Conservation (phyloP, 2,888 invertebrate species). For the Drosophila putrida region DNA sequence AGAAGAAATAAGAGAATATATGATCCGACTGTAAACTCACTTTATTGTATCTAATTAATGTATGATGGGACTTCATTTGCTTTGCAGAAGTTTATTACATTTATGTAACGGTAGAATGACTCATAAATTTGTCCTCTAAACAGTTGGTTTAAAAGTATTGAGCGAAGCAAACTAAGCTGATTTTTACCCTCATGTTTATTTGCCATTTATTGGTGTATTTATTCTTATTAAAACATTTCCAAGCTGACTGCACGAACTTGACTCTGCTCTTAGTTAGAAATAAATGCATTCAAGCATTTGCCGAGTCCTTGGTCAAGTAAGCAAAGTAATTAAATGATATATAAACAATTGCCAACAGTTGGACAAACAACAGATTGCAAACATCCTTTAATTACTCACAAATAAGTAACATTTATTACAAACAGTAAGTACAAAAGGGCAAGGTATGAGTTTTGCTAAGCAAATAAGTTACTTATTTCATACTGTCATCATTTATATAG, state of each 20-base stretch:
- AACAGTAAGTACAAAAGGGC: neutral
- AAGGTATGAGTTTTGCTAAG: too few relatives aligned
- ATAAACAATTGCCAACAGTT: conserved; percentile 7
- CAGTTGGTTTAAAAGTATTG: neutral
- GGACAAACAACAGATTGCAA: conserved; percentile 7
- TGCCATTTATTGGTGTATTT: conserved; percentile 36
- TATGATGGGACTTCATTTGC: conserved; percentile 42
- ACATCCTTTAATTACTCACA: conserved; percentile 7
- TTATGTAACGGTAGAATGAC: neutral
- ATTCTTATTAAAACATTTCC: conserved; percentile 22
- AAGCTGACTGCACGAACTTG: neutral
- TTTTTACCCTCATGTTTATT: conserved; percentile 1
- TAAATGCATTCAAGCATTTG: conserved; percentile 24
- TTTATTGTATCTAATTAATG: conserved; percentile 62
- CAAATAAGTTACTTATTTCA: too few relatives aligned
- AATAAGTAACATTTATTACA: neutral
- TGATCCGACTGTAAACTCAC: conserved; percentile 26
- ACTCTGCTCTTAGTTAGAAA: conserved; percentile 9
- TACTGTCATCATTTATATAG: too few relatives aligned
- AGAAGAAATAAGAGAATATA: conserved; percentile 20
- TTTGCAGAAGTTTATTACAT: conserved; percentile 17
- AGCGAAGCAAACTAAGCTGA: conserved; percentile 8
- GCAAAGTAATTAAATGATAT: conserved; percentile 29
- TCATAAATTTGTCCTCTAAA: neutral
- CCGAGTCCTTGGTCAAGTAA: conserved; percentile 1